Evolutionary conservation across 1,140 invertebrate species (phyloP), one percentile per base, ranked within the genome.

Genomic region (Archegozetes longisetosus): DNA sequence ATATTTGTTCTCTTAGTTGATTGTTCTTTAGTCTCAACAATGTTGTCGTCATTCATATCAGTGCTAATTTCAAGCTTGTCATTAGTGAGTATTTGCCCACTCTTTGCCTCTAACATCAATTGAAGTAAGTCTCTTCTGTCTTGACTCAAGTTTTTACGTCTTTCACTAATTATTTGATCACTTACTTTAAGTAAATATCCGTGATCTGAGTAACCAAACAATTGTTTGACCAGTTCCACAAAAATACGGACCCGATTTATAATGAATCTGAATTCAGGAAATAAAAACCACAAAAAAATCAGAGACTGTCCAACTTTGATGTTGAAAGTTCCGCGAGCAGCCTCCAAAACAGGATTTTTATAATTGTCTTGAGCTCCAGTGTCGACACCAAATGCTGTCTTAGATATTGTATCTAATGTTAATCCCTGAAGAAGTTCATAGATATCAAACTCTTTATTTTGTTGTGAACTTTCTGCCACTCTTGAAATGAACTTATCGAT

Each of bases 361-460:
- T 54, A 24, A 25, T 66, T 55, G 12, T 26, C 47, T 23, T 64
- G 61, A 20, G 49, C 32, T 27, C 40, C 28, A 46, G 58, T 57
- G 27, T 53, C 53, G 58, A 77, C 68, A 1, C 75, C 75, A 28
- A 78, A 68, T 0, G 73, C 76, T 64, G 74, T 75, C 40, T 70
- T 69, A 22, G 71, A 69, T 53, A 79, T 78, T 0, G 76, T 72
- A 61, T 78, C 74, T 32, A 76, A 62, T 0, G 77, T 77, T 2
- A 78, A 65, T 1, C 74, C 69, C 65, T 74, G 68, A 61, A 72
- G 72, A 17, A 73, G 55, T 17, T 71, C 60, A 26, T 69, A 59
- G 53, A 67, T 65, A 65, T 72, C 63, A 65, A 73, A 63, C 64
- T 62, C 55, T 28, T 69, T 64, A n/a, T n/a, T 23, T 13, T 47